Conservation (phyloP, 2,888 invertebrate genomes). For the Agrenia bidenticulata region DNA sequence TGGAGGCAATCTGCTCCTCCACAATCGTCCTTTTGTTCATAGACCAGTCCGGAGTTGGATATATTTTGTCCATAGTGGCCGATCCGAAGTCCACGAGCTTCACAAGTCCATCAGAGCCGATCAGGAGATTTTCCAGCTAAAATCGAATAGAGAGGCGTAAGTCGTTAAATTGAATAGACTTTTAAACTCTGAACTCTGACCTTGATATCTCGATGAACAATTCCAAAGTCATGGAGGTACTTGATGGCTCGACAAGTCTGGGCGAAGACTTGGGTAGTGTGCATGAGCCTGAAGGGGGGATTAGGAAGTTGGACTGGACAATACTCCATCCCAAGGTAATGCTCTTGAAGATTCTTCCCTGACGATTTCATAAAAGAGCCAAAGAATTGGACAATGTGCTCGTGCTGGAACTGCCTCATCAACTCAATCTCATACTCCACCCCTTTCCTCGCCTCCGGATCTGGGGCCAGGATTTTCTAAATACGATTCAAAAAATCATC, state of each 20-base stretch:
- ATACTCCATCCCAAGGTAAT: conserved; percentile 41
- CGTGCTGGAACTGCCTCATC: conserved; percentile 46
- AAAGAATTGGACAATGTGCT: conserved; percentile 46
- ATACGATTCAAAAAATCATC: conserved; percentile 5
- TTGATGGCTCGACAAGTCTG: conserved; percentile 50
- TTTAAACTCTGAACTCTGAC: conserved; percentile 30
- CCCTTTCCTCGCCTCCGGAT: conserved; percentile 38
- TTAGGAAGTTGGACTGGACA: conserved; percentile 39
- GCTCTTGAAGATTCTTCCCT: conserved; percentile 39
- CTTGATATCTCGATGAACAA: conserved; percentile 52
- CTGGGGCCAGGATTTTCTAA: conserved; percentile 49
- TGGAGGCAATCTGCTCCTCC: conserved; percentile 64
- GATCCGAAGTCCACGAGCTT: conserved; percentile 52
- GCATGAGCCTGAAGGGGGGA: conserved; percentile 35
- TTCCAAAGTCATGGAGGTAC: conserved; percentile 49
- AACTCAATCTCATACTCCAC: conserved; percentile 48
- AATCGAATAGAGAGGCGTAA: neutral
- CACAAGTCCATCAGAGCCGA: conserved; percentile 48
- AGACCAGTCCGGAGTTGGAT: conserved; percentile 42
- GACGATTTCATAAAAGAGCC: conserved; percentile 36
- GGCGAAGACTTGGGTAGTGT: conserved; percentile 46
- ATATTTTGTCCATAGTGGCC: conserved; percentile 45
- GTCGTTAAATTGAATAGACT: neutral
- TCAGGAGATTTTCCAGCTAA: conserved; percentile 50
- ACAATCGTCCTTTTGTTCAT: conserved; percentile 43